Conservation (phyloP, 2,888 invertebrate species). For the Tanytarsus gracilentus region DNA sequence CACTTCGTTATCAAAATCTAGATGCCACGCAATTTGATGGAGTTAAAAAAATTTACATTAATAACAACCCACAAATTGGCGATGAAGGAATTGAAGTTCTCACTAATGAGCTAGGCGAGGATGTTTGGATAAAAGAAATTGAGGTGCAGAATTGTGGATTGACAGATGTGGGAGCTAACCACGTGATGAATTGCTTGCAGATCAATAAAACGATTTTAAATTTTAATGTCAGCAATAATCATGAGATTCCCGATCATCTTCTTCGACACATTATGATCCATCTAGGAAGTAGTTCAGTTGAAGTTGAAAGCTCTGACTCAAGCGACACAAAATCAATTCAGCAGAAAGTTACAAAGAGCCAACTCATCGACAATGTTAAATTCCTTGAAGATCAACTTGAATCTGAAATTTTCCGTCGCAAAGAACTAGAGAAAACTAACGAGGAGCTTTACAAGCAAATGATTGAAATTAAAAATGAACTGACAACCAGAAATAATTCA, state of each 20-base stretch:
- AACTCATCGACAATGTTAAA: constrained; percentile 32
- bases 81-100: constrained; percentile 55
- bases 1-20: constrained; percentile 65
- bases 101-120: constrained; percentile 62
- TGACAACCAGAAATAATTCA: constrained; percentile 28
- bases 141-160: constrained; percentile 69
- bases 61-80: constrained; percentile 58
- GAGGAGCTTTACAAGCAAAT: constrained; percentile 52
- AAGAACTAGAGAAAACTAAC: constrained; percentile 54
- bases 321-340: constrained; percentile 33
- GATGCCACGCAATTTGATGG: constrained; percentile 65
- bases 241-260: constrained; percentile 45
- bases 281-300: constrained; percentile 38
- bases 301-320: constrained; percentile 34
- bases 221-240: constrained; percentile 58
- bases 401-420: constrained; percentile 52
- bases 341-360: not conserved
- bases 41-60: constrained; percentile 57
- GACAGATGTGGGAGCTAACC: constrained; percentile 50
- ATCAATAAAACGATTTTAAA: constrained; percentile 59
- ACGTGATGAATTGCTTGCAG: constrained; percentile 52
- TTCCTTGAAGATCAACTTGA: constrained; percentile 51
- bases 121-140: constrained; percentile 71
- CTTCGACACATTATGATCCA: constrained; percentile 45
- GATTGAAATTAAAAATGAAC: constrained; percentile 6